phyloP scores from a whole-genome alignment of 2,113 vertebrate species.

The Anthoscopus minutus region DNA sequence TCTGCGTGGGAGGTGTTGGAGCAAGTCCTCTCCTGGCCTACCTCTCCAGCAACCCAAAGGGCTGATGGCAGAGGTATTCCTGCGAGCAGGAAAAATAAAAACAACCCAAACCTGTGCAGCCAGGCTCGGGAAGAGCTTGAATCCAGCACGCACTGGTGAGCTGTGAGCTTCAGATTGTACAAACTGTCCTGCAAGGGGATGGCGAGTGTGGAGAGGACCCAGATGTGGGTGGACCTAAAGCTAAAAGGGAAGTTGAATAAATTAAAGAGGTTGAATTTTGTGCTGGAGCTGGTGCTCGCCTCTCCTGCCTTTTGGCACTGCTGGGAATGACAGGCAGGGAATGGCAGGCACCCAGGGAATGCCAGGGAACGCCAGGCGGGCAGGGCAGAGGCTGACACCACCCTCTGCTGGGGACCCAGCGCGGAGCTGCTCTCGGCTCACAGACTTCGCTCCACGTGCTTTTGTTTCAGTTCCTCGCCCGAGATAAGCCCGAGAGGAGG shows the following conservation, averaged over 20 bases:
- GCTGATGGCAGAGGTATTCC: background rate
- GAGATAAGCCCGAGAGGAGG: background rate
- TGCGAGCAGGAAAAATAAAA: background rate
- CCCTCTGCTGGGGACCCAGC: slow-evolving; percentile 44
- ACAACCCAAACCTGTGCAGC: background rate
- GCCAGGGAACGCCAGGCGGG: background rate
- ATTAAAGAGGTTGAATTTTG: background rate
- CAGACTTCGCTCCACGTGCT: accelerated
- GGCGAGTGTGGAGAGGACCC: background rate
- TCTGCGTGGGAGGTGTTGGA: background rate
- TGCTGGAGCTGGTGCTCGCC: background rate
- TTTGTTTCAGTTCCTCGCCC: background rate
- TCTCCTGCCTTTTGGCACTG: background rate
- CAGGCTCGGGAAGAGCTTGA: accelerated
- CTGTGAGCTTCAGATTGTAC: accelerated
- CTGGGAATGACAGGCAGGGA: background rate
- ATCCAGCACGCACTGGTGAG: accelerated
- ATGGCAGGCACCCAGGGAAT: background rate
- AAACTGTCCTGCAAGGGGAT: background rate
- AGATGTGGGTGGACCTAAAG: background rate
- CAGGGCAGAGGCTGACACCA: background rate
- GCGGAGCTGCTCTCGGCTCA: background rate
- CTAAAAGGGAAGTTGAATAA: background rate
- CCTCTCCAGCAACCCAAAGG: background rate
- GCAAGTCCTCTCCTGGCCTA: background rate